phyloP scores from a whole-genome alignment of 2,888 invertebrate species.

The Eilema caniola region DNA sequence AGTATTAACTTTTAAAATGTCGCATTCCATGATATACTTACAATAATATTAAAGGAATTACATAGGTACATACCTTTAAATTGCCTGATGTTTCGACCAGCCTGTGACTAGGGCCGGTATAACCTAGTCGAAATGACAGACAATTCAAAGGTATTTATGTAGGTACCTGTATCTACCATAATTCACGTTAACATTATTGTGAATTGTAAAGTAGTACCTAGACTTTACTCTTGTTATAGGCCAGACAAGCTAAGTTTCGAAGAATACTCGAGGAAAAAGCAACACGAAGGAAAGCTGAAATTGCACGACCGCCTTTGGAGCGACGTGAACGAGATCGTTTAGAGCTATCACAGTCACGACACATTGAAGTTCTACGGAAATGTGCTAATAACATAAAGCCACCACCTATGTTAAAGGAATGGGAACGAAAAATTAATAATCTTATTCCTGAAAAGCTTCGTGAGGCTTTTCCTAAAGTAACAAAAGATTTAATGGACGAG shows the following conservation, averaged over 20 bases:
- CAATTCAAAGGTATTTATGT: no score
- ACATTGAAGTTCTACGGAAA: slow-evolving; percentile 85
- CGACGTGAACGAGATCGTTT: slow-evolving; percentile 80
- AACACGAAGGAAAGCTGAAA: slow-evolving; percentile 68
- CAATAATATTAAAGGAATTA: no score
- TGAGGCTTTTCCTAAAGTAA: slow-evolving; percentile 83
- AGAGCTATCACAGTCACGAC: slow-evolving; percentile 81
- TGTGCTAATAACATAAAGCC: slow-evolving; percentile 87
- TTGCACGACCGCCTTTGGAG: slow-evolving; percentile 65
- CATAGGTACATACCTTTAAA: no score
- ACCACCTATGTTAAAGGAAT: slow-evolving; percentile 88
- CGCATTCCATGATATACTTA: no score
- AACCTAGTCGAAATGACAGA: no score
- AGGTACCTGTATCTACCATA: no score
- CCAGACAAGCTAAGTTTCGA: slow-evolving; percentile 75
- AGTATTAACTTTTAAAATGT: no score
- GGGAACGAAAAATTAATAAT: slow-evolving; percentile 88
- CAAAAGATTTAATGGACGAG: slow-evolving; percentile 85
- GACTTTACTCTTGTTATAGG: slow-evolving; percentile 62
- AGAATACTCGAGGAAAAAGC: slow-evolving; percentile 78
- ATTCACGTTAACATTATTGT: no score
- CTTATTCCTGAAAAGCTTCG: slow-evolving; percentile 86
- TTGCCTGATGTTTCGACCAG: no score
- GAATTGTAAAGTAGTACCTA: no score
- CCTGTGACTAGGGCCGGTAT: no score